A percentile compares a stretch with the other conserved stretches of the same genome.
Conservation (phyloP, 2,113 vertebrate genomes). For the Urocitellus parryii region DNA sequence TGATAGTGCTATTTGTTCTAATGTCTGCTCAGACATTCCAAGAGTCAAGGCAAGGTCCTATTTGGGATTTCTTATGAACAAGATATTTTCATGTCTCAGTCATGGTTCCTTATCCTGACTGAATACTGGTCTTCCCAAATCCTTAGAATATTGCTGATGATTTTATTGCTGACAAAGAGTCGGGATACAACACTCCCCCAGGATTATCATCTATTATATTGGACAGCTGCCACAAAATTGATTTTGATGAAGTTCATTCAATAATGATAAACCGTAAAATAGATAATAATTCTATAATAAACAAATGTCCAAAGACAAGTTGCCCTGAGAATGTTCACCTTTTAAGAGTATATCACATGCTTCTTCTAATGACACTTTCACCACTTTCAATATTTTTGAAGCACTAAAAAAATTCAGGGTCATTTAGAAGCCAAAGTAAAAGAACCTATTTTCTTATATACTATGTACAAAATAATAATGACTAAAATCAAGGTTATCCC, state of each 20-base stretch:
- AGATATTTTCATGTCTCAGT: background rate
- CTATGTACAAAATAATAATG: background rate
- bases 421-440: background rate
- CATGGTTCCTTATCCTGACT: background rate
- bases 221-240: background rate
- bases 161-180: background rate
- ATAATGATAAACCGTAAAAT: background rate
- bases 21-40: background rate
- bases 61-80: background rate
- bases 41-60: background rate
- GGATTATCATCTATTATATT: background rate
- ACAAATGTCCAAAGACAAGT: background rate
- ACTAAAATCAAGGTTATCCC: background rate
- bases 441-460: background rate
- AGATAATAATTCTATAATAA: conserved; percentile 9
- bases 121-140: background rate
- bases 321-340: background rate
- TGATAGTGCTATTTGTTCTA: conserved; percentile 22
- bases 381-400: background rate
- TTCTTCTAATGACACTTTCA: background rate
- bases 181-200: background rate
- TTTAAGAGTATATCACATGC: background rate
- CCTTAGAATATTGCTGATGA: background rate
- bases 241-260: background rate
- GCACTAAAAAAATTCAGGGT: background rate